A percentile compares a stretch with the other conserved stretches of the same genome.
Conservation (phyloP, 2,888 invertebrate genomes). For the Lepidonotus clava region DNA sequence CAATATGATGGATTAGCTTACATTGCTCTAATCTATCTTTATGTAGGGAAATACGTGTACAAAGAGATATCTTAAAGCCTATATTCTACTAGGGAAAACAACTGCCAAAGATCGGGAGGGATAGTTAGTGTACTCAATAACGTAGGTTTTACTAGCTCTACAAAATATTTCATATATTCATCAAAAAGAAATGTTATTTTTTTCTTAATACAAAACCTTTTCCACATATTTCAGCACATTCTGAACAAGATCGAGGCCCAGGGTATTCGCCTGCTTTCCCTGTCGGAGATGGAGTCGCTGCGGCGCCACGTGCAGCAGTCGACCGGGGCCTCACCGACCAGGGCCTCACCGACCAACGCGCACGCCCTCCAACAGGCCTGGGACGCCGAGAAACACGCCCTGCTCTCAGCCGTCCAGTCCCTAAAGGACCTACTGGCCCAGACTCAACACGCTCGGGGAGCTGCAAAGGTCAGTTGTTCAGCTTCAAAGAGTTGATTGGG, state of each 20-base stretch:
- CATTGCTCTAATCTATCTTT: too few species aligned
- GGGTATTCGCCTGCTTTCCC: constrained; percentile 76
- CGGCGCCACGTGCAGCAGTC: constrained; percentile 70
- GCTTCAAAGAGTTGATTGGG: too few species aligned
- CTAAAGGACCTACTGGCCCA: constrained; percentile 77
- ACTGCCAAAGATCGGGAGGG: too few species aligned
- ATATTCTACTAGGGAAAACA: too few species aligned
- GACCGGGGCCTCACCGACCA: constrained; percentile 60
- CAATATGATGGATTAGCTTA: too few species aligned
- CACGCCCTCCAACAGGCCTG: constrained; percentile 71
- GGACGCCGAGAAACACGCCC: constrained; percentile 75
- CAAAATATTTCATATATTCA: not conserved
- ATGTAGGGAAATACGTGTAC: too few species aligned
- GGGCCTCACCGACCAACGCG: constrained; percentile 61
- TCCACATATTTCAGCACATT: constrained; percentile 61
- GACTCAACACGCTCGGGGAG: constrained; percentile 66
- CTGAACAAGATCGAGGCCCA: constrained; percentile 72
- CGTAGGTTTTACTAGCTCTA: too few species aligned
- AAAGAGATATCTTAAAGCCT: too few species aligned
- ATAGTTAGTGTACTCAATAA: too few species aligned
- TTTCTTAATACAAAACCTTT: not conserved
- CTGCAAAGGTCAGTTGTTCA: constrained; percentile 60
- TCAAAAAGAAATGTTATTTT: not conserved
- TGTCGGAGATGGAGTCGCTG: constrained; percentile 77
- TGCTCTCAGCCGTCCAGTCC: constrained; percentile 75